A percentile compares a stretch with the other conserved stretches of the same genome.
Conservation (phyloP, 2,888 invertebrate genomes). For the Aproaerema taeniolella region DNA sequence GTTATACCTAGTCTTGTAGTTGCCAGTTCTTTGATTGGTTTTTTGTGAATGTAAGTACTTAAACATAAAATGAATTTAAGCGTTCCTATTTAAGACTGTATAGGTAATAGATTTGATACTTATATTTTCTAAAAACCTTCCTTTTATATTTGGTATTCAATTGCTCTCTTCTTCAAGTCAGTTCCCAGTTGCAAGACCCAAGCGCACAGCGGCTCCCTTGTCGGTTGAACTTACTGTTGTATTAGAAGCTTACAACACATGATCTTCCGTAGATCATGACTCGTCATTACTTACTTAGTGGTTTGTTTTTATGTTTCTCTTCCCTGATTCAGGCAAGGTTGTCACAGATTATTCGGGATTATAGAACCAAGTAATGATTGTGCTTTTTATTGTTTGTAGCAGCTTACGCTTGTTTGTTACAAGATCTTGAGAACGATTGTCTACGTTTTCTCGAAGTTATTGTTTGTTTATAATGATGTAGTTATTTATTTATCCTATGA, state of each 20-base stretch:
- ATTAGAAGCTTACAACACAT: slow-evolving; percentile 55
- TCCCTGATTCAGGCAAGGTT: slow-evolving; percentile 19
- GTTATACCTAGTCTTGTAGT: too few species aligned
- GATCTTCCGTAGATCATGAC: slow-evolving; percentile 49
- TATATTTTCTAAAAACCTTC: not conserved
- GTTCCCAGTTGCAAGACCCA: not conserved
- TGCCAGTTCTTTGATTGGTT: too few species aligned
- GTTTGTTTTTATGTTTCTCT: slow-evolving; percentile 25
- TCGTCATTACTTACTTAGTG: too few species aligned
- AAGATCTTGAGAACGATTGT: too few species aligned
- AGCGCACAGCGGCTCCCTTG: slow-evolving; percentile 52
- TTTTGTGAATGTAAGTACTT: too few species aligned
- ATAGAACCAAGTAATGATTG: slow-evolving; percentile 11
- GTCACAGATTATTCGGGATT: slow-evolving; percentile 22
- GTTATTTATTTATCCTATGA: too few species aligned
- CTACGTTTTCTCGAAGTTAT: too few species aligned
- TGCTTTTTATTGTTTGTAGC: not conserved
- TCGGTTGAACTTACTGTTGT: slow-evolving; percentile 51
- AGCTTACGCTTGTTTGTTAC: too few species aligned
- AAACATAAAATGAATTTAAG: too few species aligned
- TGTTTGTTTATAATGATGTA: too few species aligned
- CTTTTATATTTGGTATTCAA: not conserved
- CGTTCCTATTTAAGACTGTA: not conserved
- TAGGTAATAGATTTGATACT: not conserved
- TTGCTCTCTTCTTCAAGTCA: not conserved